phyloP scores from a whole-genome alignment of 2,113 vertebrate species.

The Austrofundulus limnaeus region DNA sequence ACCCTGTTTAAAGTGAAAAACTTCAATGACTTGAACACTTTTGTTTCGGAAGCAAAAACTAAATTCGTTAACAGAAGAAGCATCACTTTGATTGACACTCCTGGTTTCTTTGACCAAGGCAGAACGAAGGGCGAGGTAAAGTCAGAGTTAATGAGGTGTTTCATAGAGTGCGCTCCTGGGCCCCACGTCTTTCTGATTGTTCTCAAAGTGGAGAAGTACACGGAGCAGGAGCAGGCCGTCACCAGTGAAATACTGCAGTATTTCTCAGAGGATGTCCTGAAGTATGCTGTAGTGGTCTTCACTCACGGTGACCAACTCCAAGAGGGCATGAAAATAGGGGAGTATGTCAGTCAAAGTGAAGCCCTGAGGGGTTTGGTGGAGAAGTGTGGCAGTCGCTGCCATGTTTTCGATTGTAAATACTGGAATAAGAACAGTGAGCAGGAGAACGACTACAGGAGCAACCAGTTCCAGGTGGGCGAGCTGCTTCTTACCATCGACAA shows the following conservation, averaged over 20 bases:
- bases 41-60: background rate
- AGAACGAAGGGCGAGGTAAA: slow-evolving; percentile 3
- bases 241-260: background rate
- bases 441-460: slow-evolving; percentile 13
- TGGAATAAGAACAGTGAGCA: slow-evolving; percentile 1
- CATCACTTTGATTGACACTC: slow-evolving; percentile 49
- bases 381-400: slow-evolving; percentile 9
- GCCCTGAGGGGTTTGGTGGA: background rate
- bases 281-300: slow-evolving; percentile 1
- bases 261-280: slow-evolving; percentile 30
- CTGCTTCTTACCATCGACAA: slow-evolving; percentile 35
- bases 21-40: background rate
- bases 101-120: slow-evolving; percentile 34
- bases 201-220: slow-evolving; percentile 10
- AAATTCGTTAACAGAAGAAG: slow-evolving; percentile 18
- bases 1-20: background rate
- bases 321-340: slow-evolving; percentile 12
- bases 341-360: slow-evolving; percentile 1
- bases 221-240: slow-evolving; percentile 19
- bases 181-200: slow-evolving; percentile 24
- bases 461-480: slow-evolving; percentile 33
- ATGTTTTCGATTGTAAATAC: slow-evolving; percentile 14
- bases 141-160: background rate
- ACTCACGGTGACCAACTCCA: slow-evolving; percentile 1
- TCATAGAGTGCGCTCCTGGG: background rate